A percentile compares a stretch with the other conserved stretches of the same genome.
These are phyloP conservation scores for Solenodon paradoxus DNA, from an alignment of 2,113 vertebrate species.

Conservation along the genomic window DNA sequence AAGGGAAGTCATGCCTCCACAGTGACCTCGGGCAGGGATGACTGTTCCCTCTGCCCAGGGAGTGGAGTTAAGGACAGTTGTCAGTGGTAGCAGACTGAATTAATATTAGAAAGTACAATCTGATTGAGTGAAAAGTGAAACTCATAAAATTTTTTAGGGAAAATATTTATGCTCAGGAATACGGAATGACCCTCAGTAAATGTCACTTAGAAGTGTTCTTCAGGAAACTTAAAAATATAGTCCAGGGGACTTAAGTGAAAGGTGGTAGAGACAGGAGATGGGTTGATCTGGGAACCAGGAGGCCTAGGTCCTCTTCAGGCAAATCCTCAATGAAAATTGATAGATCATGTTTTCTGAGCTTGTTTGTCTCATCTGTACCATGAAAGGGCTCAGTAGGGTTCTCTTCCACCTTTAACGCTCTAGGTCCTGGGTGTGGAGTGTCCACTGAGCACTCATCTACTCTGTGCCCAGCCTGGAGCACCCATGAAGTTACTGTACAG, in stretches of 20 bases:
- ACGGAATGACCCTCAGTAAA: not conserved
- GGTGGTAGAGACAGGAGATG: rapidly evolving
- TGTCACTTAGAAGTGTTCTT: not conserved
- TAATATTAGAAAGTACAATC: not conserved
- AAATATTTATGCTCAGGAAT: not conserved
- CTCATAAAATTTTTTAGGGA: not conserved
- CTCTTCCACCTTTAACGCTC: rapidly evolving
- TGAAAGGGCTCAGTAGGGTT: not conserved
- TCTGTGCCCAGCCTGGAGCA: not conserved
- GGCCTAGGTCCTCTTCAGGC: not conserved
- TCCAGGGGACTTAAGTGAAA: not conserved
- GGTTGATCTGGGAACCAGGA: not conserved
- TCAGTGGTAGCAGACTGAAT: not conserved
- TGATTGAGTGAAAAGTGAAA: not conserved
- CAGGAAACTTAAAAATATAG: not conserved
- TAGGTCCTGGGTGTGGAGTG: not conserved
- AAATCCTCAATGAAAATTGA: not conserved
- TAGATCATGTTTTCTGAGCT: not conserved
- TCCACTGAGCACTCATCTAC: not conserved
- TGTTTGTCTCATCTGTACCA: too few relatives aligned
- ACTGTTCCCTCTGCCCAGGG: not conserved
- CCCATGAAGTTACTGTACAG: too few relatives aligned
- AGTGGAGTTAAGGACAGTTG: not conserved
- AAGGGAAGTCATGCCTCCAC: not conserved
- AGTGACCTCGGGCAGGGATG: rapidly evolving